A percentile compares a stretch with the other conserved stretches of the same genome.
phyloP scores from a whole-genome alignment of 2,888 invertebrate species.

The Meta bourneti region DNA sequence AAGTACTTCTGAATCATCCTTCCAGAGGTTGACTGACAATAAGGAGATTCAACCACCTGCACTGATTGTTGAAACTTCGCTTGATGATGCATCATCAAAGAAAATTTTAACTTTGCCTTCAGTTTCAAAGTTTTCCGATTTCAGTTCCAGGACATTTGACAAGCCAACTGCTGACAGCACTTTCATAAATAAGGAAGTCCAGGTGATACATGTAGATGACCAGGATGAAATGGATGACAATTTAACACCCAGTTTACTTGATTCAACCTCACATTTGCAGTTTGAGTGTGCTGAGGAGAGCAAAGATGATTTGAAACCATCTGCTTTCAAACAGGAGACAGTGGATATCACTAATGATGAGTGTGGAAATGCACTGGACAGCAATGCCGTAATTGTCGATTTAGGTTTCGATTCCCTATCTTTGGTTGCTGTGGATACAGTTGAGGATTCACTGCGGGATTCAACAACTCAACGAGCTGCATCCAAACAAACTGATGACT shows the following conservation, averaged over 20 bases:
- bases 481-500: neutral
- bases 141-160: neutral
- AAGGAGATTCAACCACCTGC: no score
- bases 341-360: neutral
- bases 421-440: conserved; percentile 38
- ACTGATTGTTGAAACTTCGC: neutral
- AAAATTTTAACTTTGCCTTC: neutral
- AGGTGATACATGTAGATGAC: neutral
- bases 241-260: conserved; percentile 24
- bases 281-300: neutral
- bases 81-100: neutral
- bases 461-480: neutral
- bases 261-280: neutral
- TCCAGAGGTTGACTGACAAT: no score
- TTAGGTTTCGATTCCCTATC: conserved; percentile 25
- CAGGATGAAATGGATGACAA: neutral
- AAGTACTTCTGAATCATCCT: no score
- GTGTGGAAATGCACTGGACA: neutral
- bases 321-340: neutral
- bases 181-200: neutral
- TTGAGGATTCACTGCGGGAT: conserved; percentile 15
- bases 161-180: no score
- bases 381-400: conserved; percentile 42
- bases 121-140: no score
- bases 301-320: neutral